Conservation (phyloP, 1,140 invertebrate species). For the Drosophila paulistorum region DNA sequence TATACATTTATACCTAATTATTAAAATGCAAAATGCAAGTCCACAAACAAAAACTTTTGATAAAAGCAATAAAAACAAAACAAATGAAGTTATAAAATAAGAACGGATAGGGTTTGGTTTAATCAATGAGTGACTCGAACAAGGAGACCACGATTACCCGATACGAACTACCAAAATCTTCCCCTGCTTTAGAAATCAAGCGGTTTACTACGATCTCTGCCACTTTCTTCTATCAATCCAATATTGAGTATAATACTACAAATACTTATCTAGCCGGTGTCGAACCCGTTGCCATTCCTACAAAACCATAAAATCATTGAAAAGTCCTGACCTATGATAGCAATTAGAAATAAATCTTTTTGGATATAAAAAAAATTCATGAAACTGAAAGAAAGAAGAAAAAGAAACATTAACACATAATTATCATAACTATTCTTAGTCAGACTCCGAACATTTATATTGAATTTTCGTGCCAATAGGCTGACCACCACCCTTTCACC, state of each 20-base stretch:
- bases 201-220: slow-evolving; percentile 2
- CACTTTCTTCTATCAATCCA: neutral
- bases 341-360: neutral
- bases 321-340: slow-evolving; percentile 2
- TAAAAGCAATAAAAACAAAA: slow-evolving; percentile 71
- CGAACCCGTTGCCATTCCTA: neutral
- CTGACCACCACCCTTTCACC: neutral
- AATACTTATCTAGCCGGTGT: neutral
- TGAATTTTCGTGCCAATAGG: neutral
- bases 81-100: slow-evolving; percentile 10
- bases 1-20: slow-evolving; percentile 45
- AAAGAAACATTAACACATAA: neutral
- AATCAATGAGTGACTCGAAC: neutral
- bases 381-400: neutral
- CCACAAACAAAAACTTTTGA: slow-evolving; percentile 79
- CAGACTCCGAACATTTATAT: neutral
- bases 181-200: neutral
- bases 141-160: neutral
- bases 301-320: neutral
- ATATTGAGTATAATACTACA: neutral
- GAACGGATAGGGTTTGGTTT: neutral
- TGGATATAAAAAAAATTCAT: neutral
- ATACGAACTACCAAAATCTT: neutral
- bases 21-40: slow-evolving; percentile 69
- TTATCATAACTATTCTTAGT: neutral